Evolutionary conservation across 2,113 vertebrate species (phyloP), one percentile per base, ranked within the genome.

Genomic region (Boulengeromyrus knoepffleri): DNA sequence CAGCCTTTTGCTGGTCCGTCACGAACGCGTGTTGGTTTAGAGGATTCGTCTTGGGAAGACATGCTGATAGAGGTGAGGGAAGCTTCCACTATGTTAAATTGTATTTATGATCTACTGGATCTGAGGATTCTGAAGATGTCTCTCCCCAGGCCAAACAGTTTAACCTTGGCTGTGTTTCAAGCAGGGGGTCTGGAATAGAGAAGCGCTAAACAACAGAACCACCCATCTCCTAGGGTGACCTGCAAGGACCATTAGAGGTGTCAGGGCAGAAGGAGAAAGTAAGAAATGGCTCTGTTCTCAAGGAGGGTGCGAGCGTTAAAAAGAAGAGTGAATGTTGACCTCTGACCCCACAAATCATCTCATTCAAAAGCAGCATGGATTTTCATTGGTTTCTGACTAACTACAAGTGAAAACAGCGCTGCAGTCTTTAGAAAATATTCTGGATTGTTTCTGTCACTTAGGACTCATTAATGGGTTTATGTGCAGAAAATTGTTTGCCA

Each of bases 391-490:
- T 8, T 85, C 42, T 85, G 39, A 85, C 24, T 85, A 24, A 46
- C 45, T 24, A 27, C 45, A 47, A 85, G 45, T 10, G 24, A 46
- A 47, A 85, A 85, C 46, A 46, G 36, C 77, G 21, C 39, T 47
- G 10, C 45, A 85, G 31, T 80, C 74, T 80, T 42, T 80, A 85
- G 45, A 85, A n/a, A 85, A n/a, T 45, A 42, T 27, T n/a, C 83
- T 47, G 45, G 45, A 85, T 13, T 85, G 39, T 47, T 47, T 85
- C 83, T 85, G 83, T 85, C 83, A 85, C 83, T 47, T 46, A 85
- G 83, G 83, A 21, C 45, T 85, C 83, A 47, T 85, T 85, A 85
- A 85, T 47, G 45, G 83, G 83, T 85, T 85, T n/a, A 85, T 85
- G 83, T 46, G 83, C 83, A 85, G 77, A 85, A 85, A 85, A 85